Conservation (phyloP, 2,888 invertebrate genomes). For the Myathropa florea region DNA sequence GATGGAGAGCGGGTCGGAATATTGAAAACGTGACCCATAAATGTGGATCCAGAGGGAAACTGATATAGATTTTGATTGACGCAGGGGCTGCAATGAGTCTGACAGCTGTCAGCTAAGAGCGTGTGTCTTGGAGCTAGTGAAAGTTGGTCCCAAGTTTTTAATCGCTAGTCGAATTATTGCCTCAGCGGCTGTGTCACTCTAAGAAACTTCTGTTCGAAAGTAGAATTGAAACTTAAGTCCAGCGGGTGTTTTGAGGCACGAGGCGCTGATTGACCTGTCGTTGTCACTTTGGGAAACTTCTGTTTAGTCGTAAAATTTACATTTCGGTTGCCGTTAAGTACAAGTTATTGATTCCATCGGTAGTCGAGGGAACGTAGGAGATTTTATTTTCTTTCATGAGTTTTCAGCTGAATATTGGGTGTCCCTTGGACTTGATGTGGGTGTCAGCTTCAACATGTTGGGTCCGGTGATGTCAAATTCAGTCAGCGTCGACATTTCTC, state of each 20-base stretch:
- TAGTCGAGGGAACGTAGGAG: no score
- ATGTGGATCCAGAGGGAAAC: background rate
- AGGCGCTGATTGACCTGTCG: background rate
- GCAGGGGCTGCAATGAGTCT: background rate
- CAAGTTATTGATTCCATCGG: no score
- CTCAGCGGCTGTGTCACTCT: background rate
- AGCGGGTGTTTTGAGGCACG: background rate
- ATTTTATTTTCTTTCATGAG: no score
- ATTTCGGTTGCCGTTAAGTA: background rate
- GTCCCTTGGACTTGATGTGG: no score
- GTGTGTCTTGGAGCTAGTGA: background rate
- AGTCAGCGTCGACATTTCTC: no score
- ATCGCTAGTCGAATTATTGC: background rate
- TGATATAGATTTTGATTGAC: background rate
- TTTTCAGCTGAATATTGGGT: no score
- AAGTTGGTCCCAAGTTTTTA: background rate
- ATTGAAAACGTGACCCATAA: background rate
- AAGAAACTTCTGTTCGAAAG: background rate
- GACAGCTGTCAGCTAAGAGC: background rate
- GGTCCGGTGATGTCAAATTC: no score
- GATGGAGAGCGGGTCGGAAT: background rate
- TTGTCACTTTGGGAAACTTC: background rate
- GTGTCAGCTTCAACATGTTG: no score
- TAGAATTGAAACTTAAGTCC: background rate
- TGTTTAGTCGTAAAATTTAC: background rate